phyloP scores from a whole-genome alignment of 2,888 invertebrate genomes.

The Micoletzkya japonica region DNA sequence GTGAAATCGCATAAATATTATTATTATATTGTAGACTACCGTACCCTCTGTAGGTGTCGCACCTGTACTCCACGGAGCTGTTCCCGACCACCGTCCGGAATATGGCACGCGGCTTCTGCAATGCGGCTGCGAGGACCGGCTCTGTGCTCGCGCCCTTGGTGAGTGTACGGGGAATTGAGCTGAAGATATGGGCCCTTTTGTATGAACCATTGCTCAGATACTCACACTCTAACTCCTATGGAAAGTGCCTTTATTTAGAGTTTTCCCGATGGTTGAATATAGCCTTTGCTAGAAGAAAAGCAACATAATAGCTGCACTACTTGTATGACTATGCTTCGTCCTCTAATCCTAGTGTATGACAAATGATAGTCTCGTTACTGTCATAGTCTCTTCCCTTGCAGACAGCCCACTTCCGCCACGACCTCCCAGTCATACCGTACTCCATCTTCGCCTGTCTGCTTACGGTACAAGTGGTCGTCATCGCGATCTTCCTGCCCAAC shows the following conservation, averaged over 20 bases:
- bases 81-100: slow-evolving; percentile 52
- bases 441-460: slow-evolving; percentile 49
- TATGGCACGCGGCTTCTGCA: slow-evolving; percentile 58
- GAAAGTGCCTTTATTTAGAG: too few species aligned
- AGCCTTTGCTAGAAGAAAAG: too few species aligned
- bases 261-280: too few species aligned
- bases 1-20: too few species aligned
- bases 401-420: slow-evolving; percentile 44
- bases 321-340: background rate
- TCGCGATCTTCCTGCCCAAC: slow-evolving; percentile 40
- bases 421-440: slow-evolving; percentile 38
- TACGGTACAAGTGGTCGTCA: slow-evolving; percentile 45
- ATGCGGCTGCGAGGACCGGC: slow-evolving; percentile 51
- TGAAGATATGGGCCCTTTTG: too few species aligned
- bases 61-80: slow-evolving; percentile 58
- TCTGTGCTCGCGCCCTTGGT: slow-evolving; percentile 54
- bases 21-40: too few species aligned
- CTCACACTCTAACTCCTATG: too few species aligned
- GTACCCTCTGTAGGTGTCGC: slow-evolving; percentile 34
- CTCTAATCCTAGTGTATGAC: too few species aligned
- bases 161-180: background rate
- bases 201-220: too few species aligned
- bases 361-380: too few species aligned
- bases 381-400: slow-evolving; percentile 28
- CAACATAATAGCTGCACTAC: too few species aligned